Conservation (phyloP, 1,140 invertebrate genomes). For the Ceratina australensis region DNA sequence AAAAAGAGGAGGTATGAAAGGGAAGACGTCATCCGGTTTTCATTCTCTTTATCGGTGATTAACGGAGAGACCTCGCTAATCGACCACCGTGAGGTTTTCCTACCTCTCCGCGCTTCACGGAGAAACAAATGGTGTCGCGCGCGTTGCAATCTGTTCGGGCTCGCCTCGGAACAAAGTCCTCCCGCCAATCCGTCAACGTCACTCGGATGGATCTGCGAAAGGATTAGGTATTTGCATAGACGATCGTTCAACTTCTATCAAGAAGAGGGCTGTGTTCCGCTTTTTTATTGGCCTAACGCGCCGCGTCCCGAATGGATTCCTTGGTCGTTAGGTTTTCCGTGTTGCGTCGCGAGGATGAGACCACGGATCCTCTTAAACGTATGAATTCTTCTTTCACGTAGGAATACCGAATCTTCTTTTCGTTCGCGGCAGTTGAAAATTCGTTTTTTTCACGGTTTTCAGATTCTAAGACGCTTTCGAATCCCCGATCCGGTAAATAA, state of each 20-base stretch:
- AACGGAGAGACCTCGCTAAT: conserved; percentile 45
- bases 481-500: conserved; percentile 67
- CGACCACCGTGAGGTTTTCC: conserved; percentile 20
- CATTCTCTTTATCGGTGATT: conserved; percentile 43
- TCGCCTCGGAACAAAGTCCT: conserved; percentile 57
- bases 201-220: conserved; percentile 72
- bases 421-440: too few relatives aligned
- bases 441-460: background rate
- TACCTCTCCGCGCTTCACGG: conserved; percentile 44
- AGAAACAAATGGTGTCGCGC: conserved; percentile 69
- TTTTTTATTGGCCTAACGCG: conserved; percentile 35
- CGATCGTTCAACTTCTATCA: conserved; percentile 73
- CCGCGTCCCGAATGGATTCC: background rate
- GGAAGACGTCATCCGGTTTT: background rate
- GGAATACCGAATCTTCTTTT: too few relatives aligned
- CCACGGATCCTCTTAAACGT: background rate
- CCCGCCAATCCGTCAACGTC: conserved; percentile 75
- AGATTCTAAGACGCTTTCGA: too few relatives aligned
- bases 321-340: background rate
- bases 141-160: conserved; percentile 70
- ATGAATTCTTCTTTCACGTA: background rate
- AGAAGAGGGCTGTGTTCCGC: conserved; percentile 17
- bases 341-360: background rate
- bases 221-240: conserved; percentile 79
- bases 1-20: background rate